Evolutionary conservation across 2,888 invertebrate species (phyloP), one percentile per base, ranked within the genome.

Genomic region (Lamproptera curius): DNA sequence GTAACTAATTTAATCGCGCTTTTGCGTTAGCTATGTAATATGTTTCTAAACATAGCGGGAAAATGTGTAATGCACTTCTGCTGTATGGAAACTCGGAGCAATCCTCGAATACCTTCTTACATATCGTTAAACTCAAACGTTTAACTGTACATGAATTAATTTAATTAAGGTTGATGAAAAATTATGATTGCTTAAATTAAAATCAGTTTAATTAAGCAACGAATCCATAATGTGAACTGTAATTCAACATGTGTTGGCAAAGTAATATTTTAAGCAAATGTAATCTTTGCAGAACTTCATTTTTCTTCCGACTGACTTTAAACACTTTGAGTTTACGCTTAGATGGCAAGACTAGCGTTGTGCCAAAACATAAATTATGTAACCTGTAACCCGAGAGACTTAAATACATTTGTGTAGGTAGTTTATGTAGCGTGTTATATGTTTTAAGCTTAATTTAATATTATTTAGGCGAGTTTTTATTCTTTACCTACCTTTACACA

Each of bases 1-100:
- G 17, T 43, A n/a, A n/a, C n/a, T 43, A 28, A 43, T 49, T 49
- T 39, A 28, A 17, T 35, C 39, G 34, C 43, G 48, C 48, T 49
- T 49, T 49, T 49, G 48, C 48, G 48, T 43, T 37, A 42, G 17
- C 43, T 38, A 23, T 14, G n/a, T n/a, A 42, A 42, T 10, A 11
- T 39, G 16, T 34, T 41, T 31, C 36, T 41, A 31, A 45, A 44
- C 23, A 41, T 37, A 31, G 31, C n/a, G 33, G 23, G 31, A 23
- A 41, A 41, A 38, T 48, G 40, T 16, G 31, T 49, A 36, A 49
- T 28, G 17, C 31, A 35, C 5, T 35, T 4, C 26, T 51, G 20
- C 36, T 40, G 36, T 13, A 37, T 16, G 37, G 1, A 13, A n/a
- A 31, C 0, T 16, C 40, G 16, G 28, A 14, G n/a, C 8, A 20